phyloP scores from a whole-genome alignment of 2,113 vertebrate species.

The Atractosteus spatula region DNA sequence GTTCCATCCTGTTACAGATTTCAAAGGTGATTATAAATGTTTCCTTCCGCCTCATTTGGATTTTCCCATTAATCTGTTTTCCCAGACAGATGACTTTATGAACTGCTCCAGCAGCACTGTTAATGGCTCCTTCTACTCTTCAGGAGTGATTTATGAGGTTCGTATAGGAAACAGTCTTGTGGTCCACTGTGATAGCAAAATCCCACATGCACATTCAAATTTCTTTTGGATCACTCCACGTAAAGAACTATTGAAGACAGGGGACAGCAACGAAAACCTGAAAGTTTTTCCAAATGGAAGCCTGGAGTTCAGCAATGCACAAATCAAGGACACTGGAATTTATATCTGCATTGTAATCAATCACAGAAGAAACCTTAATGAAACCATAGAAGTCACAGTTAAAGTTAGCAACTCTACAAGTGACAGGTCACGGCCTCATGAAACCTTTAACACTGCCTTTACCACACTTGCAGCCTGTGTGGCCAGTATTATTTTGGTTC shows the following conservation, averaged over 20 bases:
- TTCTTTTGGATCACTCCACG: slow-evolving; percentile 74
- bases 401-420: slow-evolving; percentile 69
- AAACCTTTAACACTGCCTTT: slow-evolving; percentile 82
- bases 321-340: slow-evolving; percentile 66
- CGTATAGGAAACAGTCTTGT: slow-evolving; percentile 66
- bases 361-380: slow-evolving; percentile 47
- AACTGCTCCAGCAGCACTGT: slow-evolving; percentile 60
- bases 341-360: slow-evolving; percentile 72
- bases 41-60: slow-evolving; percentile 34
- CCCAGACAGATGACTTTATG: slow-evolving; percentile 44
- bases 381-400: slow-evolving; percentile 66
- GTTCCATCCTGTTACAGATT: slow-evolving; percentile 71
- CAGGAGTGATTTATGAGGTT: slow-evolving; percentile 56
- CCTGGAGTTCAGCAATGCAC: slow-evolving; percentile 67
- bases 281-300: slow-evolving; percentile 71
- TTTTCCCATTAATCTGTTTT: slow-evolving; percentile 42
- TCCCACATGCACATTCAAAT: slow-evolving; percentile 26
- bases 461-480: slow-evolving; percentile 82
- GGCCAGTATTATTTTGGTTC: slow-evolving; percentile 78
- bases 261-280: slow-evolving; percentile 39
- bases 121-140: slow-evolving; percentile 51
- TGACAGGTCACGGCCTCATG: slow-evolving; percentile 50
- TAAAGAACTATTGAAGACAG: slow-evolving; percentile 57
- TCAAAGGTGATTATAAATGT: slow-evolving; percentile 68
- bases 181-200: slow-evolving; percentile 70